Conservation (phyloP, 2,797 vertebrate genomes). For the Onychomys arenicola region DNA sequence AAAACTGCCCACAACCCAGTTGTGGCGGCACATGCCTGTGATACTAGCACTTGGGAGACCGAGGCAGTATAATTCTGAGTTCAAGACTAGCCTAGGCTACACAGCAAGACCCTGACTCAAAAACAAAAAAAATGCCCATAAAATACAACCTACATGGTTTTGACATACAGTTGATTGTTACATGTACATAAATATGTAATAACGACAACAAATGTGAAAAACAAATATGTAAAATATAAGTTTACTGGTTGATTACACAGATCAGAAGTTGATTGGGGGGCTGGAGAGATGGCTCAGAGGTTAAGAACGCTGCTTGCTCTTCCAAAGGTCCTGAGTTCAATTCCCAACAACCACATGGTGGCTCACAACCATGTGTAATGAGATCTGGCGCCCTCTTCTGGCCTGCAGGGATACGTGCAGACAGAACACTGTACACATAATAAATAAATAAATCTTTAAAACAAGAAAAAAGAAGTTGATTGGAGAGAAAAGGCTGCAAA, state of each 20-base stretch:
- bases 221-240: slow-evolving; percentile 38
- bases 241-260: neutral
- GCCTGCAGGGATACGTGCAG: too few relatives aligned
- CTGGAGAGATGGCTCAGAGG: too few relatives aligned
- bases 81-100: neutral
- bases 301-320: too few relatives aligned
- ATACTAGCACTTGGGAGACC: neutral
- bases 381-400: too few relatives aligned
- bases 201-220: slow-evolving; percentile 22
- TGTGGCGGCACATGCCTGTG: neutral
- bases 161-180: slow-evolving; percentile 3
- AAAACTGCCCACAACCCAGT: neutral
- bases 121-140: neutral
- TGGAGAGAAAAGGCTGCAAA: neutral
- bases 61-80: neutral
- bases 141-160: neutral
- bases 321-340: too few relatives aligned
- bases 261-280: slow-evolving; percentile 23
- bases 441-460: too few relatives aligned
- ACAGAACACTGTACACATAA: too few relatives aligned
- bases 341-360: too few relatives aligned
- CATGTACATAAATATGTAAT: neutral
- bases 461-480: too few relatives aligned
- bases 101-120: neutral
- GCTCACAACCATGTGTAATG: too few relatives aligned